Evolutionary conservation across 2,888 invertebrate genomes (phyloP).

Genomic region (Microctonus brassicae): DNA sequence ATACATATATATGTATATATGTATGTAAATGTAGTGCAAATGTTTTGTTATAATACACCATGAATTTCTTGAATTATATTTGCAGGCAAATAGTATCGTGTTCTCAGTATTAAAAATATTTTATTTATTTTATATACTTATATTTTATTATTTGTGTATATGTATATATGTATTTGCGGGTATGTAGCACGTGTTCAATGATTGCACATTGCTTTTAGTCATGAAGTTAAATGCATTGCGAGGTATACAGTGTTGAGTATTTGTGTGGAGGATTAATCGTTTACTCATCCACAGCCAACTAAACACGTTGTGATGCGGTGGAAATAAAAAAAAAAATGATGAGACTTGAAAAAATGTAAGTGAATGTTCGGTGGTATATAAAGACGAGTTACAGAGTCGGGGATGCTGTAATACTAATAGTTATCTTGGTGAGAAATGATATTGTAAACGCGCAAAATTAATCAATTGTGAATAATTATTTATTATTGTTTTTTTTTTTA

Average conservation of each 20-base stretch:
- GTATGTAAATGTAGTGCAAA: neutral
- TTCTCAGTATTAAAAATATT: neutral
- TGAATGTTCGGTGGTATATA: constrained; percentile 60
- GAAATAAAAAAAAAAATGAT: too few relatives aligned
- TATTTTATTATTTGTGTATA: too few relatives aligned
- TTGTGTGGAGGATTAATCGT: constrained; percentile 42
- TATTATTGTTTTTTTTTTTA: neutral
- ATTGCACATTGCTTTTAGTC: constrained; percentile 4
- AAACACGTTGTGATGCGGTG: constrained; percentile 31
- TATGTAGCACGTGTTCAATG: neutral
- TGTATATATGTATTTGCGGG: neutral
- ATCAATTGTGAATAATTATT: neutral
- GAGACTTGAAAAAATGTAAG: constrained; percentile 53
- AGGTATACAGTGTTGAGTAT: constrained; percentile 31
- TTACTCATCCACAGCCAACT: constrained; percentile 44
- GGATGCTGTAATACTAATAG: constrained; percentile 51
- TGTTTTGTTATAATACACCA: neutral
- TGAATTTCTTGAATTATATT: neutral
- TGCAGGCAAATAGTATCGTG: neutral
- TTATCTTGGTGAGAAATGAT: constrained; percentile 36
- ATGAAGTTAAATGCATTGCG: neutral
- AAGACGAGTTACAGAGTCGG: constrained; percentile 48
- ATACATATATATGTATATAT: neutral
- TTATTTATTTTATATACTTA: neutral
- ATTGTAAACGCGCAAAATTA: constrained; percentile 1